Base-by-base conservation (phyloP, 2,888 invertebrate genomes). In the Sinhomidia bicolor region DNA sequence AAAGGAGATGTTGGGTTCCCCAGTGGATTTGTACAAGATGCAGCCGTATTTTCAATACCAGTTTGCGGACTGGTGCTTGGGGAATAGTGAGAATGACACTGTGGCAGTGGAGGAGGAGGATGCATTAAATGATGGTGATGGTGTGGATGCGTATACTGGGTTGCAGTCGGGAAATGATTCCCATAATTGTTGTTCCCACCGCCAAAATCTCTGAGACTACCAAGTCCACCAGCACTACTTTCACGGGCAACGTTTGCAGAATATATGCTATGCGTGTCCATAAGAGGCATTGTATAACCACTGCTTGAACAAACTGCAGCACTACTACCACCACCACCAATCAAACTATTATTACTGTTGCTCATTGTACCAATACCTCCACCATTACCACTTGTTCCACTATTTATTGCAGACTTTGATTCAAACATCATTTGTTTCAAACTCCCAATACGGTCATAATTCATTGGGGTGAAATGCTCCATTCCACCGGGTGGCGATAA, bases 81-180 rank as follows among this genome's bases (percentile, higher is more conserved):
- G 71, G 91, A 91, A 78, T 91, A 91, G 74, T 91, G 90, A 86
- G 90, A 91, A 74, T 90, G 91, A 74, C 88, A 90, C 54, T 90
- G 89, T 23, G 51, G n/a, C n/a, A n/a, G 65, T 17, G 82, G 78
- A 74, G 89, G 76, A n/a, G 89, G 81, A 41, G 83, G 60, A 68
- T 84, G 80, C 85, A 88, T 87, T 29, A 86, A 9, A 80, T 76
- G 85, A 71, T 79, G 89, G 71, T 60, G 90, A 88, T 60, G 90
- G 85, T 68, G 88, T 60, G 47, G 84, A 78, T 32, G 85, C 79
- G n/a, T 41, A 41, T 88, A 84, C 44, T 88, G 88, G 0, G 88
- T 54, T n/a, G 57, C 10, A 0, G 65, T 23, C n/a, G 78, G 88
- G 20, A 84, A 83, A 14, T 83, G 88, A 60, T 84, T 88, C 32